These are phyloP conservation scores for Onychomys arenicola DNA, from an alignment of 2,797 vertebrate species.

Conservation along the genomic window DNA sequence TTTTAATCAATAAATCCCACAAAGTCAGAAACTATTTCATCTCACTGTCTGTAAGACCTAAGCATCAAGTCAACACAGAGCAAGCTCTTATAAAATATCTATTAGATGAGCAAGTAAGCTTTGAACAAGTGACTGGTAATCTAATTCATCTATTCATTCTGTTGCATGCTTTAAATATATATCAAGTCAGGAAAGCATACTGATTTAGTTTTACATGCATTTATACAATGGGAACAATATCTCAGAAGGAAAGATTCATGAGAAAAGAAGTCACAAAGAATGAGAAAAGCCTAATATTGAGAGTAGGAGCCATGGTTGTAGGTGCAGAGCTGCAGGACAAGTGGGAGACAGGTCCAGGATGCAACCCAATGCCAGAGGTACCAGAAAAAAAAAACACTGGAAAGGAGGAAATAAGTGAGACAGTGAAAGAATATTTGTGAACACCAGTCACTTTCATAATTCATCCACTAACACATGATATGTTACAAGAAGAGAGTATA, in stretches of 20 bases:
- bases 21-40: neutral
- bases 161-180: neutral
- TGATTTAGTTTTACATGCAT: neutral
- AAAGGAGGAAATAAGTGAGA: neutral
- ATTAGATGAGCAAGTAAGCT: neutral
- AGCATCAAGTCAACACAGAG: neutral
- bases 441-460: neutral
- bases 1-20: neutral
- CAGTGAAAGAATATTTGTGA: neutral
- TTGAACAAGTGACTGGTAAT: neutral
- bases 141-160: neutral
- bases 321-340: neutral
- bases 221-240: neutral
- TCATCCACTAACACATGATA: neutral
- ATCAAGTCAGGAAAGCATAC: neutral
- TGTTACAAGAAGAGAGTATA: neutral
- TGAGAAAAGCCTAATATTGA: neutral
- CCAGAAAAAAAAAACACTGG: neutral
- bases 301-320: neutral
- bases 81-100: neutral
- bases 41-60: neutral
- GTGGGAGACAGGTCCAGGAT: neutral
- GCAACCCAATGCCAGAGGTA: neutral
- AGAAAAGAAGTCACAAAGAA: neutral
- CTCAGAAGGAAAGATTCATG: neutral